Base-by-base conservation (phyloP, 2,888 invertebrate species). In the Mesodorylaimus sp. region DNA sequence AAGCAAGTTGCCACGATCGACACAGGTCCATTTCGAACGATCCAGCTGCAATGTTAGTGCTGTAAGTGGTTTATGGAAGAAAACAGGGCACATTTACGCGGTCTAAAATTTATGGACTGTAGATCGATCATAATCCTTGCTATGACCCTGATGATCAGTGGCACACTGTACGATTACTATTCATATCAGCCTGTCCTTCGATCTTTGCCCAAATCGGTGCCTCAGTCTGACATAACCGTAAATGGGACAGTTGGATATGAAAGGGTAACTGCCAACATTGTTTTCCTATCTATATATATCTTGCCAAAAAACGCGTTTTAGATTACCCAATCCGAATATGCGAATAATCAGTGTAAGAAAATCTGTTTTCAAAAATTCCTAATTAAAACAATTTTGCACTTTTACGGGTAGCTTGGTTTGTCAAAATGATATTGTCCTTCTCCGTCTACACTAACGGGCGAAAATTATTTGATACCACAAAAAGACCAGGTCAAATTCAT, bases 361-460 rank as follows among this genome's bases (percentile, higher is more conserved):
- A 13, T 13, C 10, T 32, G 7, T 7, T 32, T 32, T 32, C n/a
- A n/a, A n/a, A n/a, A n/a, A n/a, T n/a, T n/a, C n/a, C n/a, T n/a
- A n/a, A n/a, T n/a, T n/a, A n/a, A n/a, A n/a, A n/a, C n/a, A n/a
- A n/a, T n/a, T n/a, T n/a, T n/a, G n/a, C n/a, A n/a, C n/a, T n/a
- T n/a, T n/a, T n/a, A n/a, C n/a, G n/a, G n/a, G n/a, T 47, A 52
- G 52, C 50, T 7, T 16, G 21, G 44, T 41, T 49, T 16, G 36
- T 61, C 38, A 56, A 56, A 27, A 46, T 57, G 23, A 49, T 58
- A 7, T 44, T 60, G 13, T 71, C 73, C 50, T 76, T 75, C 56
- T 75, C 75, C 0, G 41, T 72, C 3, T 70, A 71, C 47, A 66
- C 70, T 2, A 76, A 75, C 54, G 63, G 68, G 0, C 68, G 61